These are phyloP conservation scores for Myotis planiceps DNA, from an alignment of 2,797 vertebrate species.

Conservation along the genomic window DNA sequence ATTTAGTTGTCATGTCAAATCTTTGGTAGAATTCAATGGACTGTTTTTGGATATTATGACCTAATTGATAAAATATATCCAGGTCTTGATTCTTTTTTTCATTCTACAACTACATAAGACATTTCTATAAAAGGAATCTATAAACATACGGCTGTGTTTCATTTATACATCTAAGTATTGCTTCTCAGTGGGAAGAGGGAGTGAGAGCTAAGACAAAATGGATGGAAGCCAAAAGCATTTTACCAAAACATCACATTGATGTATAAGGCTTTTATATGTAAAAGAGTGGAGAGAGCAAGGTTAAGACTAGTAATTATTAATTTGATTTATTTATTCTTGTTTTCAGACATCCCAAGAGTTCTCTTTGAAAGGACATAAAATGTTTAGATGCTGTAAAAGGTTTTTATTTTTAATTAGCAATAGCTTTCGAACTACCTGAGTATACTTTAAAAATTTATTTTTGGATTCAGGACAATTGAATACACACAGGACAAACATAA, in stretches of 20 bases:
- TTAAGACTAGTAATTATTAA: conserved; percentile 47
- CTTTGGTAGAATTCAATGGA: not conserved
- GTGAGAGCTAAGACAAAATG: not conserved
- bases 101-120: not conserved
- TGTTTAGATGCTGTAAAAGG: conserved; percentile 62
- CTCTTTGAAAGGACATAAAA: conserved; percentile 55
- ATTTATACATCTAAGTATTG: conserved; percentile 41
- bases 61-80: conserved; percentile 46
- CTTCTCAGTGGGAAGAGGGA: not conserved
- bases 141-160: not conserved
- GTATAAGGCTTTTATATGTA: not conserved
- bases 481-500: conserved; percentile 31
- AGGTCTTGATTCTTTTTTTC: not conserved
- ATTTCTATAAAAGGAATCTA: conserved; percentile 38
- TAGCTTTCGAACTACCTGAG: conserved; percentile 62
- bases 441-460: conserved; percentile 25
- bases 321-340: conserved; percentile 49
- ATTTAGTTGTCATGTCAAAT: not conserved
- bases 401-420: conserved; percentile 79
- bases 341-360: conserved; percentile 68
- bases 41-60: not conserved
- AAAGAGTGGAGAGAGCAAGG: not conserved
- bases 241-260: not conserved
- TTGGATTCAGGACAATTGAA: conserved; percentile 68
- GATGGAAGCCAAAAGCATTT: conserved; percentile 38